Evolutionary conservation across 2,888 invertebrate genomes (phyloP).

Genomic region (Limnephilus lunatus): DNA sequence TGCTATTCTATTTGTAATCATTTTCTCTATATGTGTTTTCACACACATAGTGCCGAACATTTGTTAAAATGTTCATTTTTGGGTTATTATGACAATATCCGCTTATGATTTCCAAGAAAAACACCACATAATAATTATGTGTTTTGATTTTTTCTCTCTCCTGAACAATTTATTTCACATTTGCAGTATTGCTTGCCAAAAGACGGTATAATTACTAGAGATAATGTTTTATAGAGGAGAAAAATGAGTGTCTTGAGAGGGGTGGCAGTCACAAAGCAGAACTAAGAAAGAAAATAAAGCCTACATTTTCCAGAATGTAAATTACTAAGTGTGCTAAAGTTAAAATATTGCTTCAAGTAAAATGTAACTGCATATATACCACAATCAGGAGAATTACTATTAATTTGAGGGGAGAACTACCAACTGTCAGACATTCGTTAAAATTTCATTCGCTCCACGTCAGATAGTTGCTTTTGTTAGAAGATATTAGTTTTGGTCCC

Average conservation of each 20-base stretch:
- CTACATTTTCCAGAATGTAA: background rate
- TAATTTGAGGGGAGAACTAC: background rate
- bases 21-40: too few relatives aligned
- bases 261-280: background rate
- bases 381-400: background rate
- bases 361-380: background rate
- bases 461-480: constrained; percentile 60
- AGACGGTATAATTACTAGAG: background rate
- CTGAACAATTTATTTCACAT: too few relatives aligned
- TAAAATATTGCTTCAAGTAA: background rate
- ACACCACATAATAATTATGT: too few relatives aligned
- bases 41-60: too few relatives aligned
- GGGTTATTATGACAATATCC: too few relatives aligned
- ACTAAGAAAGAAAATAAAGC: background rate
- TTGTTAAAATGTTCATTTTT: too few relatives aligned
- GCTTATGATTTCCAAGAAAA: too few relatives aligned
- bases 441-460: background rate
- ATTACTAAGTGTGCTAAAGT: background rate
- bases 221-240: background rate
- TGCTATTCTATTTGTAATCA: too few relatives aligned
- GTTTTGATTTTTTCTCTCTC: too few relatives aligned
- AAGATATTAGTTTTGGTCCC: constrained; percentile 65
- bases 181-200: too few relatives aligned
- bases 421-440: background rate
- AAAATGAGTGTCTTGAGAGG: background rate